Evolutionary conservation across 2,797 vertebrate genomes (phyloP).

Genomic region (Pangasius larnaudii): DNA sequence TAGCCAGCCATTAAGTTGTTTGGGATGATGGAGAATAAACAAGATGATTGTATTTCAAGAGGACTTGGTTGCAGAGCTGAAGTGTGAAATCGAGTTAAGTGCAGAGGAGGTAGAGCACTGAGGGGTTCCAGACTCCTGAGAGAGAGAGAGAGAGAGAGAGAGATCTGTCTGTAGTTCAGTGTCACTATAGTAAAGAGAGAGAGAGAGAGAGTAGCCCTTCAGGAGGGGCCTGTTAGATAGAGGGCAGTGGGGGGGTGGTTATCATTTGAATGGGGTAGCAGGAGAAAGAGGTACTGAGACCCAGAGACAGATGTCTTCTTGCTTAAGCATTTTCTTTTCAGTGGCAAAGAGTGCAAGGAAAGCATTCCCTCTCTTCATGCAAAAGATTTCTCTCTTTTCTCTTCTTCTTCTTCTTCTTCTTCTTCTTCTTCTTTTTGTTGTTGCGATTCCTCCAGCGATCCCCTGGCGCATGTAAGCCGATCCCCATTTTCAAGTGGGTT

Average conservation of each 20-base stretch:
- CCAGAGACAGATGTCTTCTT: constrained; percentile 24
- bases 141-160: constrained; percentile 36
- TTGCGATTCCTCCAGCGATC: constrained; percentile 83
- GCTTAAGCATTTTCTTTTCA: constrained; percentile 16
- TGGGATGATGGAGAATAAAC: constrained; percentile 75
- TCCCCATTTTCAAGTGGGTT: constrained; percentile 90
- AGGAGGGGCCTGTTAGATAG: constrained; percentile 21
- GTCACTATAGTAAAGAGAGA: not conserved
- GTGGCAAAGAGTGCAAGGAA: constrained; percentile 64
- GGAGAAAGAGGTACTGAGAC: not conserved
- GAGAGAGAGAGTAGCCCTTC: constrained; percentile 42
- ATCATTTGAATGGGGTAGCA: constrained; percentile 41
- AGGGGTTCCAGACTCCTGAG: constrained; percentile 63
- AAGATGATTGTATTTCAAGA: constrained; percentile 76
- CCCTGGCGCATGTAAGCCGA: constrained; percentile 92
- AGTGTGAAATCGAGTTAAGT: constrained; percentile 83
- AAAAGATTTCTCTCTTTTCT: constrained; percentile 61
- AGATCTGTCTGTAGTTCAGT: constrained; percentile 39
- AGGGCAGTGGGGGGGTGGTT: constrained; percentile 56
- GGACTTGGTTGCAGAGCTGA: constrained; percentile 73
- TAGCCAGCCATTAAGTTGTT: constrained; percentile 66
- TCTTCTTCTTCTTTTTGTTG: constrained; percentile 54
- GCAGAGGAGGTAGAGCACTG: constrained; percentile 68
- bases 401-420: constrained; percentile 7
- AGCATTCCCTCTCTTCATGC: constrained; percentile 83